phyloP scores from a whole-genome alignment of 53 echinoderm and acorn worm genomes.

The Stichopus horrens region DNA sequence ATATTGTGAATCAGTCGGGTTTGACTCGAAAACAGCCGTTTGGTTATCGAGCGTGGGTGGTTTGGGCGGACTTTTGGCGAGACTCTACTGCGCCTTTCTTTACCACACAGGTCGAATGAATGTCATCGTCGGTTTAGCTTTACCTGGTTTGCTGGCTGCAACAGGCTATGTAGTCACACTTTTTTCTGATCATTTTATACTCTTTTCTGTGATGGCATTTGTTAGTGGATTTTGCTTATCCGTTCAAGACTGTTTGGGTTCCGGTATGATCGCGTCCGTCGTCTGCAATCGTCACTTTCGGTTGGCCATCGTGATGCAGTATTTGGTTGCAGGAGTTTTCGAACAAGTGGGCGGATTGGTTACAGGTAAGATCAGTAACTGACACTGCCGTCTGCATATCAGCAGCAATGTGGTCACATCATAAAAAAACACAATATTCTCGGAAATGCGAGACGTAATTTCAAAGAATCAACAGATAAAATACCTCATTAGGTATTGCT shows the following conservation, averaged over 20 bases:
- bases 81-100: neutral
- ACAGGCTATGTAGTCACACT: neutral
- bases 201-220: neutral
- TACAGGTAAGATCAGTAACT: neutral
- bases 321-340: neutral
- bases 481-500: no score
- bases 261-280: neutral
- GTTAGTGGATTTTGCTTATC: neutral
- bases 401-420: no score
- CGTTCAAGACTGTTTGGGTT: neutral
- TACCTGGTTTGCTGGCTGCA: neutral
- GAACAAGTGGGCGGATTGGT: neutral
- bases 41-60: constrained; percentile 6
- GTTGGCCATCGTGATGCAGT: neutral
- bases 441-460: no score
- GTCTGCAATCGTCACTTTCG: neutral
- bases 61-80: neutral
- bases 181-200: neutral
- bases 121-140: neutral
- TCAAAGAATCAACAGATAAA: no score
- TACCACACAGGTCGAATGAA: neutral
- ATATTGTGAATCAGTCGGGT: neutral
- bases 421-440: no score
- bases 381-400: no score
- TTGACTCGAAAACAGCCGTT: constrained; percentile 2